Conservation (phyloP, 1,140 invertebrate species). For the Trypoxylus dichotomus region DNA sequence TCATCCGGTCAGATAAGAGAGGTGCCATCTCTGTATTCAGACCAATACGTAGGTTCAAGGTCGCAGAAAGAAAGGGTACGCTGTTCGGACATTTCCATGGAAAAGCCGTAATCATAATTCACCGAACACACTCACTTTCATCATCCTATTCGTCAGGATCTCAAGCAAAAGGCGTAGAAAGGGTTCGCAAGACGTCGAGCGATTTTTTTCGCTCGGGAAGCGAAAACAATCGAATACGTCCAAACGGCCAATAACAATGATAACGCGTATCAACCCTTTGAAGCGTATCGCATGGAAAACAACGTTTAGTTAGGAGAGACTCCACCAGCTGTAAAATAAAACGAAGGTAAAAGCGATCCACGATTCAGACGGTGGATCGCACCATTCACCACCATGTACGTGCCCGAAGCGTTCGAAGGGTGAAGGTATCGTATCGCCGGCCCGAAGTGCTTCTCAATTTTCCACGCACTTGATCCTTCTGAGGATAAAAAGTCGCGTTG, state of each 20-base stretch:
- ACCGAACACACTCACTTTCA: too few species aligned
- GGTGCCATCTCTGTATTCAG: too few species aligned
- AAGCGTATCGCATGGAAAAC: slow-evolving; percentile 9
- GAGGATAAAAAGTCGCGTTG: not conserved
- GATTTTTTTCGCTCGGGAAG: not conserved
- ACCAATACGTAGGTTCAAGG: too few species aligned
- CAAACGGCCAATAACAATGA: not conserved
- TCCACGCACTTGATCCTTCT: slow-evolving; percentile 18
- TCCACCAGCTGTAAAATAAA: slow-evolving; percentile 15
- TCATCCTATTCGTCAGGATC: too few species aligned
- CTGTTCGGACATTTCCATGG: too few species aligned
- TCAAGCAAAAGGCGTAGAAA: too few species aligned
- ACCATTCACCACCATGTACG: slow-evolving; percentile 3
- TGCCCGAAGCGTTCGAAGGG: not conserved
- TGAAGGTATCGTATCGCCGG: not conserved
- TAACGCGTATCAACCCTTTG: not conserved
- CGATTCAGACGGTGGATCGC: not conserved
- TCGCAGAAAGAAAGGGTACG: too few species aligned
- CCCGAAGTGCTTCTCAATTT: slow-evolving; percentile 9
- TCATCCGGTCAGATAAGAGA: too few species aligned
- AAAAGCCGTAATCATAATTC: too few species aligned
- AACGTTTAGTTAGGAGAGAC: not conserved
- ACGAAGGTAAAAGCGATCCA: slow-evolving; percentile 16
- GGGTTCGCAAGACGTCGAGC: not conserved
- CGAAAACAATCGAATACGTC: not conserved